phyloP scores from a whole-genome alignment of 2,113 vertebrate species.

The Neotoma lepida region DNA sequence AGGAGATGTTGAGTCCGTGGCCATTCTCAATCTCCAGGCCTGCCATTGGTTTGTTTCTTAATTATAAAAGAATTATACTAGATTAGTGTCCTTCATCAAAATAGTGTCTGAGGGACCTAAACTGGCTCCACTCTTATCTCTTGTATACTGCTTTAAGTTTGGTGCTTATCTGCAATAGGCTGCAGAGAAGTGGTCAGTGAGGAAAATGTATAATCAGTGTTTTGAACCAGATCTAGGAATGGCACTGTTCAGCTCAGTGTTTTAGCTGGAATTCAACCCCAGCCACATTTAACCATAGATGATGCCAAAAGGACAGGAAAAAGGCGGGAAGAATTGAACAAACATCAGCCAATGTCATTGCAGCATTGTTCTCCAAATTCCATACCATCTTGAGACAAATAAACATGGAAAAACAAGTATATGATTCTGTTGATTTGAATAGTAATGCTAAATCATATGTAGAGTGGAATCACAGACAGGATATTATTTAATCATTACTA shows the following conservation, averaged over 20 bases:
- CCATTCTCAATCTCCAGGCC: not conserved
- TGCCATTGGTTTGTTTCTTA: not conserved
- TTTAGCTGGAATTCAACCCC: not conserved
- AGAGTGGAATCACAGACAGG: not conserved
- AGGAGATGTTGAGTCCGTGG: not conserved
- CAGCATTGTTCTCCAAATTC: not conserved
- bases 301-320: not conserved
- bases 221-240: not conserved
- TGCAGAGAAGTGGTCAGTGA: not conserved
- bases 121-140: not conserved
- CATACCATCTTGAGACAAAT: not conserved
- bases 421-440: not conserved
- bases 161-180: not conserved
- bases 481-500: constrained; percentile 44
- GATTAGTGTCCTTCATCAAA: not conserved
- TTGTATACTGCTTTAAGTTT: not conserved
- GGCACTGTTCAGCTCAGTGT: not conserved
- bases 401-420: not conserved
- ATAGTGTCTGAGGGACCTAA: not conserved
- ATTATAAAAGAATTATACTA: not conserved
- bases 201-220: not conserved
- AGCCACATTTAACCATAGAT: not conserved
- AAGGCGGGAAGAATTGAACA: not conserved
- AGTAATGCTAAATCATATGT: not conserved
- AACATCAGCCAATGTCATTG: not conserved